Evolutionary conservation across 2,113 vertebrate genomes (phyloP).

Genomic region (Holacanthus passer): DNA sequence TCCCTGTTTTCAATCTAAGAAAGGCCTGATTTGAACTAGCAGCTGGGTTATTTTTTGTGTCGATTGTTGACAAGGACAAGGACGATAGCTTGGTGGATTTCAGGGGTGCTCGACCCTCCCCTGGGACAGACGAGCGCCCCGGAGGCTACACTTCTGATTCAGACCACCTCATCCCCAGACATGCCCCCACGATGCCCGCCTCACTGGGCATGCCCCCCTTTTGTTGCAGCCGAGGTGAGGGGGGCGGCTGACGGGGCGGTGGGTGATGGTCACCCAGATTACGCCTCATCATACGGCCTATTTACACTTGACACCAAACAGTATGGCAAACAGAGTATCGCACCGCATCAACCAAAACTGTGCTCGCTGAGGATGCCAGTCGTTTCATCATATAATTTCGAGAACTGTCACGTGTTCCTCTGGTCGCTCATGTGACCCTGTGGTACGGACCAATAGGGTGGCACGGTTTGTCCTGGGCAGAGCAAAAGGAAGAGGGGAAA

Average conservation of each 20-base stretch:
- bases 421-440: conserved; percentile 79
- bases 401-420: conserved; percentile 87
- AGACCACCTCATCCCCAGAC: conserved; percentile 70
- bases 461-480: conserved; percentile 77
- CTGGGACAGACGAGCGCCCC: conserved; percentile 42
- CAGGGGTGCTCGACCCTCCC: conserved; percentile 39
- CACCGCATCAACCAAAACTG: conserved; percentile 35
- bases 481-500: conserved; percentile 75
- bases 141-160: conserved; percentile 67
- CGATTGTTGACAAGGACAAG: conserved; percentile 20
- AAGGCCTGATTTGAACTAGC: background rate
- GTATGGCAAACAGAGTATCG: conserved; percentile 21
- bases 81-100: conserved; percentile 27
- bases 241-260: conserved; percentile 6
- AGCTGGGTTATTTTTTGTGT: conserved; percentile 15
- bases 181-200: conserved; percentile 73
- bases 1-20: background rate
- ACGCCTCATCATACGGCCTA: conserved; percentile 71
- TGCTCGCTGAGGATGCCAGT: conserved; percentile 70
- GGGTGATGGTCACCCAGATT: conserved; percentile 77
- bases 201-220: conserved; percentile 72
- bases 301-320: conserved; percentile 73
- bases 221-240: conserved; percentile 40
- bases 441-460: conserved; percentile 87
- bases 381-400: conserved; percentile 68